phyloP scores from a whole-genome alignment of 2,113 vertebrate genomes.

The Murina feae region DNA sequence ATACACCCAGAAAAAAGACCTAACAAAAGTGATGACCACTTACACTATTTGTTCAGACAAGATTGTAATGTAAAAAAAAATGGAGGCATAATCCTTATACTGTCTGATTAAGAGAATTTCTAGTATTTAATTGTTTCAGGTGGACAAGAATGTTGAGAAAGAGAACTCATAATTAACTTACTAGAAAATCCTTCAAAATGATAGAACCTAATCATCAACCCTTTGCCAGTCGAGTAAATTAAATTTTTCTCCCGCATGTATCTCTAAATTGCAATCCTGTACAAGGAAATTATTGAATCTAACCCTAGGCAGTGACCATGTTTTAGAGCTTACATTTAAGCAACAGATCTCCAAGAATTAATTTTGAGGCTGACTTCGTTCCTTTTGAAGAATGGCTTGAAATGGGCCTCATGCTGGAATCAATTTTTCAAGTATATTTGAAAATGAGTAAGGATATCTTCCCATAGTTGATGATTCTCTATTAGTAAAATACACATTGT shows the following conservation, averaged over 20 bases:
- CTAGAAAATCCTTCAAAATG: conserved; percentile 41
- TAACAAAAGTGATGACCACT: background rate
- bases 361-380: conserved; percentile 63
- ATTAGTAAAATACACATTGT: conserved; percentile 67
- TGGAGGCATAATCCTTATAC: background rate
- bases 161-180: conserved; percentile 43
- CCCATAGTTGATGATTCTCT: conserved; percentile 45
- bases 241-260: conserved; percentile 34
- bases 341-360: conserved; percentile 60
- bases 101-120: conserved; percentile 17
- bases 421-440: conserved; percentile 64
- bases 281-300: conserved; percentile 66
- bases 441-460: conserved; percentile 41
- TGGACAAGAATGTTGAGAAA: conserved; percentile 32
- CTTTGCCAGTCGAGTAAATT: conserved; percentile 60
- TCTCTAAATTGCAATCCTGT: conserved; percentile 56
- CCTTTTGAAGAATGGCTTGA: conserved; percentile 63
- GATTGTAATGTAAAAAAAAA: background rate
- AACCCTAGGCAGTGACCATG: conserved; percentile 63
- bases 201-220: conserved; percentile 31
- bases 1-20: background rate
- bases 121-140: conserved; percentile 43
- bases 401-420: conserved; percentile 50
- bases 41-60: background rate
- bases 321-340: conserved; percentile 64